Evolutionary conservation across 1,140 invertebrate species (phyloP), one percentile per base, ranked within the genome.

Genomic region (Diachasmimorpha longicaudata): DNA sequence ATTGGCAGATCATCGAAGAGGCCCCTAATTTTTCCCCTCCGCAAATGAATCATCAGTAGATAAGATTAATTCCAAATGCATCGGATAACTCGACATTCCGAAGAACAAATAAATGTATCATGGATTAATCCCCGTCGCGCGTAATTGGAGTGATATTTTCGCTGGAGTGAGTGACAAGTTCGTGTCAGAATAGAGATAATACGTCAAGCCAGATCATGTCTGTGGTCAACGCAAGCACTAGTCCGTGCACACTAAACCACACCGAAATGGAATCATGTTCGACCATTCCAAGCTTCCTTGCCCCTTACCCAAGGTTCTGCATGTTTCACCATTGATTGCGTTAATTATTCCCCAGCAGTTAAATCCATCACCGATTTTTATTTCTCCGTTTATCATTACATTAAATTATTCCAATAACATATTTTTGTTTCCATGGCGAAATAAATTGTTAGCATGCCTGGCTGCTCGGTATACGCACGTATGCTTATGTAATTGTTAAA

Each of bases 261-360:
- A 69, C 16, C 14, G n/a, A 19, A 68, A 9, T n/a, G 31, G n/a
- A 25, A 68, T n/a, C 72, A 70, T 63, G 76, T 78, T 76, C 23
- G 73, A 76, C 74, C 74, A 19, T 52, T 70, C 36, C 72, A 31
- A 68, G 66, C n/a, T 68, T 39, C 36, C 66, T 39, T 13, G 63
- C 23, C 14, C 25, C 25, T 14, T 14, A n/a, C 31, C 13, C 25
- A 19, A 37, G 14, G 19, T 31, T 55, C 67, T 14, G 16, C 23
- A 52, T 73, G 21, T 55, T 36, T 39, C 39, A 72, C 48, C 77
- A 77, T 83, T 82, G 80, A 81, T 81, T 83, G 63, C 80, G 78
- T 80, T 79, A 82, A 80, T 82, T 83, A 79, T 77, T 80, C 79
- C 79, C 78, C 76, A 79, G 72, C 80, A 78, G 74, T 78, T 78